phyloP scores from a whole-genome alignment of 2,113 vertebrate genomes.

The Pelecanoides urinatrix region DNA sequence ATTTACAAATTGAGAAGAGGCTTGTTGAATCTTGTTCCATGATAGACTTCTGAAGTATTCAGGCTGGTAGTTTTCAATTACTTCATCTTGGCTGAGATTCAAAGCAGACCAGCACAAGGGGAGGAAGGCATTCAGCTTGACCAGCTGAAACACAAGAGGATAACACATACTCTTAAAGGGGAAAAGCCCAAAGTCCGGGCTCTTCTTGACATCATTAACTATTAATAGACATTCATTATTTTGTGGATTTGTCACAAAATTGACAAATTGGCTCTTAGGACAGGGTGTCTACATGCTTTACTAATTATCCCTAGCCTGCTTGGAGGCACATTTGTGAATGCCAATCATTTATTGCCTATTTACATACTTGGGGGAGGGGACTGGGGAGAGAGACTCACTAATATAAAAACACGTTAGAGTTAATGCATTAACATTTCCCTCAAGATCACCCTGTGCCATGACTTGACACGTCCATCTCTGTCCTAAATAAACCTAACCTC shows the following conservation, averaged over 20 bases:
- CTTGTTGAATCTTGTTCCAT: constrained; percentile 67
- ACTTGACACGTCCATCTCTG: constrained; percentile 37
- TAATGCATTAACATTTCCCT: constrained; percentile 41
- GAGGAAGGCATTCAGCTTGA: constrained; percentile 20
- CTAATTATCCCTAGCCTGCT: constrained; percentile 74
- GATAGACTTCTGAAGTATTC: constrained; percentile 46
- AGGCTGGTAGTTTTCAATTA: constrained; percentile 58
- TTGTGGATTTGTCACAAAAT: constrained; percentile 67
- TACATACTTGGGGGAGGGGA: constrained; percentile 34
- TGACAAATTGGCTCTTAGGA: constrained; percentile 64
- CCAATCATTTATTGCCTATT: constrained; percentile 69
- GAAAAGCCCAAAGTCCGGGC: background rate
- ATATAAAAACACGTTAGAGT: constrained; percentile 23
- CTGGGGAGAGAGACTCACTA: background rate
- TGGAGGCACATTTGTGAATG: constrained; percentile 67
- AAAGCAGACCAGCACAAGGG: background rate
- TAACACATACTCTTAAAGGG: background rate
- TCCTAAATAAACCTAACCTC: constrained; percentile 61
- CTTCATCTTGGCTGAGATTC: constrained; percentile 54
- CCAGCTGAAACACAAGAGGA: constrained; percentile 22
- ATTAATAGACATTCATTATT: constrained; percentile 70
- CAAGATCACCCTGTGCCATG: constrained; percentile 26
- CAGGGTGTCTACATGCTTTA: constrained; percentile 59
- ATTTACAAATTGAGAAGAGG: constrained; percentile 66
- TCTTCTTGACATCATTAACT: constrained; percentile 64